These are phyloP conservation scores for Phymanthus crucifer DNA, from an alignment of 92 coral and sea anemone species.

Conservation along the genomic window DNA sequence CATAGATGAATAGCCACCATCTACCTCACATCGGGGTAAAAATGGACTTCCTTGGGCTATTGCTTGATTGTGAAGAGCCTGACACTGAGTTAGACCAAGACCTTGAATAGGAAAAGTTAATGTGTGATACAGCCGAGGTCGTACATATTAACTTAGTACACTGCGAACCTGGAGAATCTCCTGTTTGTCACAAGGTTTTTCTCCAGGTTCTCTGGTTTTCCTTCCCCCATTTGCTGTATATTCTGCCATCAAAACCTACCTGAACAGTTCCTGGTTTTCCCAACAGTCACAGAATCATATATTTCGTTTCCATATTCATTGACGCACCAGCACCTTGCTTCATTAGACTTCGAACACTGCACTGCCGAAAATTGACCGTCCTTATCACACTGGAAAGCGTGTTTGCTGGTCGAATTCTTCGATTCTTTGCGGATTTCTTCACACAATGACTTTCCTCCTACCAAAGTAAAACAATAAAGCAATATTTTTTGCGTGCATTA, in stretches of 20 bases:
- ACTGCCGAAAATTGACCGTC: conserved; percentile 54
- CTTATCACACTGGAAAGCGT: conserved; percentile 46
- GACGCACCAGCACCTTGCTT: conserved; percentile 73
- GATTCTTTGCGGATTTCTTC: conserved; percentile 16
- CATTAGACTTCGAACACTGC: conserved; percentile 62
- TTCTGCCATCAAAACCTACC: conserved; percentile 21
- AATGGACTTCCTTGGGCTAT: conserved; percentile 18
- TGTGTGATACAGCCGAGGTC: not conserved
- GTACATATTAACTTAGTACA: not conserved
- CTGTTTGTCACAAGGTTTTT: too few relatives aligned
- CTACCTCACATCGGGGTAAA: conserved; percentile 49
- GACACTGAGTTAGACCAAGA: conserved; percentile 46
- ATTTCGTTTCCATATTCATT: conserved; percentile 76
- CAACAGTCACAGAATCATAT: conserved; percentile 26
- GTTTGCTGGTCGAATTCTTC: conserved; percentile 9
- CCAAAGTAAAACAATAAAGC: not conserved
- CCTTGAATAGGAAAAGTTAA: conserved; percentile 2
- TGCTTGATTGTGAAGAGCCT: conserved; percentile 49
- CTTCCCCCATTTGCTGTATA: too few relatives aligned
- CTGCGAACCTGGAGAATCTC: too few relatives aligned
- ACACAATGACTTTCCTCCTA: conserved; percentile 39
- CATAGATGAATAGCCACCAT: conserved; percentile 57
- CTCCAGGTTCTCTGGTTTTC: too few relatives aligned
- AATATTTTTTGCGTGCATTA: too few relatives aligned
- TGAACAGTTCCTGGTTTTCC: conserved; percentile 56